Base-by-base conservation (phyloP, 2,113 vertebrate species). In the Sinocyclocheilus anophthalmus region DNA sequence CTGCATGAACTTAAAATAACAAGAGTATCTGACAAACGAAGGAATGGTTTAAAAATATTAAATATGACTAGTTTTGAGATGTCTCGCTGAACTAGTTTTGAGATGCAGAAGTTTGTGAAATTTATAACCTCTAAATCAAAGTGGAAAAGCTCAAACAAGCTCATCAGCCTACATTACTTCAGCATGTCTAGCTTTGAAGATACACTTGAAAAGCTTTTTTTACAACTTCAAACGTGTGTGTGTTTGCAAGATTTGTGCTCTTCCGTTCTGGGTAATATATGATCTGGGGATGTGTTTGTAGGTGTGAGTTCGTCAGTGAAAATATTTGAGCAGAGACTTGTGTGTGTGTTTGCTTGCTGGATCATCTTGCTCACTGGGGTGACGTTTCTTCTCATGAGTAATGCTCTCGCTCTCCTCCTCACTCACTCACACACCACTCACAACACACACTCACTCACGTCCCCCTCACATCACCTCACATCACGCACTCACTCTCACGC, bases 131-230 rank as follows among this genome's bases (percentile, higher is more conserved):
- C 20, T 42, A 42, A 42, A 73, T 73, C 70, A 73, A 73, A 76
- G 70, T n/a, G 37, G 37, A 73, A 73, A 72, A n/a, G n/a, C n/a
- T n/a, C n/a, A n/a, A 39, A 76, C 72, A 48, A 22, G 76, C 76
- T 78, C 50, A 78, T 78, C 76, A 78, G 48, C 45, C 76, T 57
- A 55, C 76, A 55, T 57, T 57, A 78, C 50, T 78, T 78, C 37
- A 78, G 50, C 76, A 22, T 57, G 26, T 57, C 48, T 33, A 57
- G 76, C 76, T 78, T 78, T 78, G 76, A 78, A 78, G 48, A 30
- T 20, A 37, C 16, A 78, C 76, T 78, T 78, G 76, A 78, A 78
- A 78, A 78, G 76, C 4, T 57, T 20, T 76, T 33, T 57, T 33
- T 76, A 33, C 50, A 33, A 57, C 76, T 78, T 78, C 76, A 78